Evolutionary conservation across 2,888 invertebrate species (phyloP), one percentile per base, ranked within the genome.

Genomic region (Lasioglossum calceatum): DNA sequence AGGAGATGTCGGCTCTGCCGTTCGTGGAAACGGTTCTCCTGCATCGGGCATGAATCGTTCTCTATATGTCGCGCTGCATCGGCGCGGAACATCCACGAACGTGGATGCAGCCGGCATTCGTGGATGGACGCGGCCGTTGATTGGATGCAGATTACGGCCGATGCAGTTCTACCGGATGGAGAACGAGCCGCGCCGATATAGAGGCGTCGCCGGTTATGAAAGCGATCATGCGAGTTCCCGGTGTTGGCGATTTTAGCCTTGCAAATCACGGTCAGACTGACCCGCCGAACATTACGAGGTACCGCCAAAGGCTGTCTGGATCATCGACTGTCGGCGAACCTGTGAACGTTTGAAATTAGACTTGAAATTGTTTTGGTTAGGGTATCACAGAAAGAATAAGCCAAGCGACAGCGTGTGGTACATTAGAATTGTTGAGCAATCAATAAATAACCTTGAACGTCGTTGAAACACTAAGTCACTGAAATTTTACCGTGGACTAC

Each of bases 1-100:
- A 92, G 91, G 91, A 89, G 91, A 92, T 93, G 92, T 92, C 90
- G 88, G 87, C 88, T 82, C 87, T 85, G 83, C 84, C 84, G 88
- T 93, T 92, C 92, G 92, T 91, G 90, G 93, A 93, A 93, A 90
- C 88, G 82, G 90, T 70, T 76, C 67, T n/a, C 61, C 84, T 58
- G 67, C 79, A 61, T 58, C 75, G 39, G 72, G 36, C 83, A 79
- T 80, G 88, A 86, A 88, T 88, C 86, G 86, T 80, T 84, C 87
- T 87, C 82, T 80, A 84, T 83, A 88, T 74, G 88, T 84, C 79
- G 81, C 82, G 86, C 79, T 75, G 81, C 88, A 81, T 80, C 74
- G 71, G 42, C 32, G 61, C 39, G 58, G 72, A 32, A 67, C 64
- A 74, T 72, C 71, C 54, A 54, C 23, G 2, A 54, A 54, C 4